Base-by-base conservation (phyloP, 35 echinoderm and acorn worm genomes). In the Diadema setosum region DNA sequence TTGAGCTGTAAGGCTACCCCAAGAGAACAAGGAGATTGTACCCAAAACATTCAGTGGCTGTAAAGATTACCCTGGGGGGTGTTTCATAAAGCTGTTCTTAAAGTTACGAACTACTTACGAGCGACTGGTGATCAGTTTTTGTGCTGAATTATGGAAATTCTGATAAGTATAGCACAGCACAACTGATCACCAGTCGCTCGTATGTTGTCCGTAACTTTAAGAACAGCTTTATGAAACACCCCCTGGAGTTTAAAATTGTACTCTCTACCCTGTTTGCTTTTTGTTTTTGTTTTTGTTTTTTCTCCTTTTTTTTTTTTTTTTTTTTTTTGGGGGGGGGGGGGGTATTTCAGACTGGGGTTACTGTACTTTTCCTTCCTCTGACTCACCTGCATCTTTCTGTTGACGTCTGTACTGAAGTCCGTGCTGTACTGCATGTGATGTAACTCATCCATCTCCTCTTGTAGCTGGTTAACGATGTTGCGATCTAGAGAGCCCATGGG, bases 301-400 rank as follows among this genome's bases (percentile, higher is more conserved):
- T 11, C 12, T 14, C 15, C 31, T 1, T 17, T 1, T 0, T 26
- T n/a, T n/a, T n/a, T n/a, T n/a, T 70, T 26, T 23, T 0, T 70
- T 70, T 26, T 4, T 26, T 1, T 26, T 70, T 70, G 1, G 25
- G 18, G 18, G n/a, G 32, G 9, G 12, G 18, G 4, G 15, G 3
- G 0, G 12, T n/a, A n/a, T n/a, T 14, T 14, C 50, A 12, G 11
- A n/a, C n/a, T 14, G n/a, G 11, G 50, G n/a, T n/a, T 56, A 56
- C 11, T 14, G 11, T 11, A 56, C 11, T 56, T 11, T 12, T 11
- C 49, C 11, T 56, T n/a, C 11, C 49, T n/a, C n/a, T n/a, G n/a
- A 87, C n/a, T 52, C 48, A 95, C 94, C 94, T 95, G 94, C 94
- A 95, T 95, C 89, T 95, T 95, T 40, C 89, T 91, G 89, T 95